Conservation (phyloP, 2,797 vertebrate species). For the Rachycentron canadum region DNA sequence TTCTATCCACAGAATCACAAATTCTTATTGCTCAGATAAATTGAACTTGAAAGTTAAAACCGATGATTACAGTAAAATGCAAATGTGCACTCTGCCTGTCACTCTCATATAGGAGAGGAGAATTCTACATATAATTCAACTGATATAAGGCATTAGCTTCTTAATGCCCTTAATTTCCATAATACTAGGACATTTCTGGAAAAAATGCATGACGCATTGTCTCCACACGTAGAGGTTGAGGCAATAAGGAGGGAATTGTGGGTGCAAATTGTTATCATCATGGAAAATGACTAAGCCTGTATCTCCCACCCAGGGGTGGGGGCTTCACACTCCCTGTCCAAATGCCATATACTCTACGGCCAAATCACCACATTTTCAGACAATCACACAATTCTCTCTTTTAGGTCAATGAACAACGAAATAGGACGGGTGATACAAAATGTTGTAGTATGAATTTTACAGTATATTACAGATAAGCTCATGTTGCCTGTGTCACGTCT, state of each 20-base stretch:
- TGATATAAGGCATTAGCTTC: constrained; percentile 6
- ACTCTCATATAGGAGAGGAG: constrained; percentile 10
- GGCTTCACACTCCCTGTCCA: neutral
- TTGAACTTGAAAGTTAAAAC: constrained; percentile 18
- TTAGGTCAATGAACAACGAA: constrained; percentile 38
- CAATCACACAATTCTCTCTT: constrained; percentile 14
- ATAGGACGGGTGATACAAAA: constrained; percentile 34
- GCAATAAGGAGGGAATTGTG: constrained; percentile 16
- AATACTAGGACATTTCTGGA: neutral
- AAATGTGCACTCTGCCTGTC: constrained; percentile 26
- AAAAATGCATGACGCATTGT: neutral
- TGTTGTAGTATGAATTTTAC: constrained; percentile 9
- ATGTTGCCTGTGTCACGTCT: neutral
- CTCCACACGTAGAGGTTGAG: constrained; percentile 5
- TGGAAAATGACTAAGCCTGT: constrained; percentile 37
- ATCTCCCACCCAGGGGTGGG: neutral
- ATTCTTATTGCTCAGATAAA: constrained; percentile 2
- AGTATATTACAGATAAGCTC: neutral
- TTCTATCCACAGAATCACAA: constrained; percentile 15
- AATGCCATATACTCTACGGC: constrained; percentile 14
- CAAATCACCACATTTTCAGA: constrained; percentile 20
- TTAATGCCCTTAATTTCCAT: constrained; percentile 11
- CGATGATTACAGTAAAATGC: constrained; percentile 32
- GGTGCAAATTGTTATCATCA: constrained; percentile 22
- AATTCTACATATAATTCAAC: constrained; percentile 21